Conservation (phyloP, 2,113 vertebrate species). For the Alethe diademata region DNA sequence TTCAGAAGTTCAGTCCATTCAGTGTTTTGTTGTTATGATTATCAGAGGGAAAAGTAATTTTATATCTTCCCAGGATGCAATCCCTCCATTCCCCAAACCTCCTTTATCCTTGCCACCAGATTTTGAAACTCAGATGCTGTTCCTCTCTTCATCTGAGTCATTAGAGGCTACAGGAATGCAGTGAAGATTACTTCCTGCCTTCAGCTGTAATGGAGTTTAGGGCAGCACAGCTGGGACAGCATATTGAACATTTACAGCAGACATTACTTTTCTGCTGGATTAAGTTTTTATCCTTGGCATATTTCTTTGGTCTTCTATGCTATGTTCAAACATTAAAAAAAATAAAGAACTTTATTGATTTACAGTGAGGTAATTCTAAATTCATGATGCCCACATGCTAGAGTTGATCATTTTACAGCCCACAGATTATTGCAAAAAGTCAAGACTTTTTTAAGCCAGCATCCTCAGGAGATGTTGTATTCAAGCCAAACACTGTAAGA, state of each 20-base stretch:
- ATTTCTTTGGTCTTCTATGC: background rate
- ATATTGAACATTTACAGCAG: background rate
- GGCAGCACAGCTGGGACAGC: background rate
- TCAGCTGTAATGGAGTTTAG: background rate
- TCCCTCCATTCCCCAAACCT: background rate
- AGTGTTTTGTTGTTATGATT: background rate
- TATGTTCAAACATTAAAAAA: background rate
- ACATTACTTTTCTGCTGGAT: background rate
- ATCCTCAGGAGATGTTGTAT: background rate
- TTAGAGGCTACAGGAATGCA: background rate
- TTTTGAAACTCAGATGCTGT: background rate
- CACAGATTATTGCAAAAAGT: background rate
- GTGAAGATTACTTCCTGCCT: background rate
- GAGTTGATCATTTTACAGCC: background rate
- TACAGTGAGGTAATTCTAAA: background rate
- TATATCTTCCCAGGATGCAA: background rate
- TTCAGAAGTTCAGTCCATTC: background rate
- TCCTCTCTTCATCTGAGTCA: background rate
- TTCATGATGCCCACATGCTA: background rate
- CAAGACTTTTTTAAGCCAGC: background rate
- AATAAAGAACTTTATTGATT: background rate
- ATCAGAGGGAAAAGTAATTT: background rate
- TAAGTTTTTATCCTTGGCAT: background rate
- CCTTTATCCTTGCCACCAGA: background rate
- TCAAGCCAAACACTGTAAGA: background rate